Evolutionary conservation across 2,797 vertebrate genomes (phyloP), one percentile per base, ranked within the genome.

Genomic region (Tapera naevia): DNA sequence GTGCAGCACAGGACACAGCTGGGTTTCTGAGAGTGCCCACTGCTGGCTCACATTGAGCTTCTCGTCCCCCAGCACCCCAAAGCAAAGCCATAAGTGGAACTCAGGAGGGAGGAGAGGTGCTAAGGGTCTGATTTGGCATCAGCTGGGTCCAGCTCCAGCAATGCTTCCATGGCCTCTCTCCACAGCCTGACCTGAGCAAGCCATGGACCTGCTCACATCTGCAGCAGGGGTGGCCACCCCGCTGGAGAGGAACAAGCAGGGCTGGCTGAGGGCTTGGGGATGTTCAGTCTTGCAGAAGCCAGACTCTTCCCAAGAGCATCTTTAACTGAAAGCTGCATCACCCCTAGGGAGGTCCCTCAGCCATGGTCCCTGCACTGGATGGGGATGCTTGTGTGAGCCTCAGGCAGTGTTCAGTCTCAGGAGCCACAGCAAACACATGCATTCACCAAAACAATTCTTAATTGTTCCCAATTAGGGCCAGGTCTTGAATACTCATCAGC

Each of bases 401-500:
- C n/a, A 70, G 74, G 14, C 64, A 32, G 70, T 0, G 3, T 70
- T 64, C 1, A 1, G 45, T 30, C 51, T 51, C 3, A 5, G 32
- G 32, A 92, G 46, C 32, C 37, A 28, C 48, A 58, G 43, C 69
- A n/a, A 75, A 60, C 67, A 24, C 1, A 0, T 3, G 10, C 2
- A 1, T 25, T 50, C 0, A 0, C 57, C 50, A 79, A 85, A 95
- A 96, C 75, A 78, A 91, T 58, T 70, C 71, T 60, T 91, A 86
- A 73, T 91, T 95, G 78, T 80, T 85, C 74, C 86, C 66, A 53
- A 43, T 70, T 66, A 90, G 32, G 32, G 67, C 58, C 78, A 73
- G 45, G 80, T 46, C 78, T 91, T 81, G 90, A 91, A 94, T 82
- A 66, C 64, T 94, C 78, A 86, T 80, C 78, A 94, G 74, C 1